A percentile compares a stretch with the other conserved stretches of the same genome.
phyloP scores from a whole-genome alignment of 2,888 invertebrate genomes.

The Drosophila pullipes region DNA sequence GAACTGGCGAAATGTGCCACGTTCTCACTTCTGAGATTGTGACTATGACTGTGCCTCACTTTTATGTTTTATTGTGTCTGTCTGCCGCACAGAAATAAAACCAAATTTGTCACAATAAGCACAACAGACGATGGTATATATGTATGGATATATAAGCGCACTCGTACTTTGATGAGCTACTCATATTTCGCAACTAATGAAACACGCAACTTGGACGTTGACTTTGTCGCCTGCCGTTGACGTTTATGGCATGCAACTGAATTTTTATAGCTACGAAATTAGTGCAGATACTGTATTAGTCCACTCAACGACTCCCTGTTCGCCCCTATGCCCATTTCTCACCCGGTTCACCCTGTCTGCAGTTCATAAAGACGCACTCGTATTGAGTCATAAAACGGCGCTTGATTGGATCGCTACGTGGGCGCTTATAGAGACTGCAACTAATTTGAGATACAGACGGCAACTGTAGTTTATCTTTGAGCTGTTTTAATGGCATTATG shows the following conservation, averaged over 20 bases:
- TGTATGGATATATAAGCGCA: constrained; percentile 1
- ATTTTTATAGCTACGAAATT: constrained; percentile 77
- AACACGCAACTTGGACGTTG: constrained; percentile 65
- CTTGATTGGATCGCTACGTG: constrained; percentile 73
- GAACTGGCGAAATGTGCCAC: constrained; percentile 27
- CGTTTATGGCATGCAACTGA: constrained; percentile 78
- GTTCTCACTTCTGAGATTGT: constrained; percentile 26
- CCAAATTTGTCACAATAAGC: constrained; percentile 71
- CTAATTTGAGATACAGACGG: constrained; percentile 71
- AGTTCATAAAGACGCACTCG: constrained; percentile 56
- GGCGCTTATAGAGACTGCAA: constrained; percentile 62
- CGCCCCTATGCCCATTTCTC: not conserved
- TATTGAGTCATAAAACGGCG: constrained; percentile 77
- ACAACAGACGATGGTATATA: constrained; percentile 13
- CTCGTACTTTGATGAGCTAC: constrained; percentile 39
- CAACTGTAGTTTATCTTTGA: constrained; percentile 68
- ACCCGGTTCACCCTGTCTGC: constrained; percentile 22
- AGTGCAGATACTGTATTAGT: constrained; percentile 67
- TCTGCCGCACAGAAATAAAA: constrained; percentile 70
- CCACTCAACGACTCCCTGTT: constrained; percentile 9
- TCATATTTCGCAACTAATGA: constrained; percentile 77
- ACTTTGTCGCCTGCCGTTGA: constrained; percentile 64
- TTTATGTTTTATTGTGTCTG: constrained; percentile 68
- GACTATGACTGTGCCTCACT: constrained; percentile 32
- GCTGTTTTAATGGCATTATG: constrained; percentile 60